Evolutionary conservation across 2,888 invertebrate species (phyloP), one percentile per base, ranked within the genome.

Genomic region (Apantesis nais): DNA sequence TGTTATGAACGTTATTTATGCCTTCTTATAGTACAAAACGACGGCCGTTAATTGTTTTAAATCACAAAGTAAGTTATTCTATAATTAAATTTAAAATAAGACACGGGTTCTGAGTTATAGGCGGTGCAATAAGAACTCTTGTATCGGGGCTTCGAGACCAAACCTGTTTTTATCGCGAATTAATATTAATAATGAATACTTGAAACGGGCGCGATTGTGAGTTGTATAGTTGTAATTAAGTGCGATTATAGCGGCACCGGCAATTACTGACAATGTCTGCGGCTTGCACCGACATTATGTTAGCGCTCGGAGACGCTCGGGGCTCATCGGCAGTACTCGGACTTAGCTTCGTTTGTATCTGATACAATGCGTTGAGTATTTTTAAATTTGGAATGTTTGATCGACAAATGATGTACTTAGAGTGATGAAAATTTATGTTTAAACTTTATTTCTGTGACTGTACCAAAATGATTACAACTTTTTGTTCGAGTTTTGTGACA

Each of bases 181-280:
- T 92, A 92, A 92, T 93, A 91, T 91, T 91, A 92, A 92, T 92
- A 92, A 91, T 90, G 92, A 92, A 91, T 90, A 91, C 89, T 91
- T 89, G 90, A 92, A 92, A 90, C 91, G 87, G 89, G 89, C 91
- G 89, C 91, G 90, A 90, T 91, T 92, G 91, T 91, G 87, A 89
- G 90, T 89, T 90, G 90, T 91, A 89, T 91, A 89, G 90, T 92
- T 90, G 92, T 93, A 93, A 93, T 93, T 93, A 93, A 91, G 90
- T 85, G 87, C 90, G 90, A 92, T 93, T 92, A 92, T 89, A 90
- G 89, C 91, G 89, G 92, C 88, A 87, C 87, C 81, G 83, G 88
- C 89, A 90, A 92, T 92, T 92, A 92, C 89, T 74, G 85, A 89
- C 91, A 89, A 89, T 89, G 90, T 92, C 87, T 88, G 90, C 84